Conservation (phyloP, 2,888 invertebrate species). For the Oscheius myriophilus region DNA sequence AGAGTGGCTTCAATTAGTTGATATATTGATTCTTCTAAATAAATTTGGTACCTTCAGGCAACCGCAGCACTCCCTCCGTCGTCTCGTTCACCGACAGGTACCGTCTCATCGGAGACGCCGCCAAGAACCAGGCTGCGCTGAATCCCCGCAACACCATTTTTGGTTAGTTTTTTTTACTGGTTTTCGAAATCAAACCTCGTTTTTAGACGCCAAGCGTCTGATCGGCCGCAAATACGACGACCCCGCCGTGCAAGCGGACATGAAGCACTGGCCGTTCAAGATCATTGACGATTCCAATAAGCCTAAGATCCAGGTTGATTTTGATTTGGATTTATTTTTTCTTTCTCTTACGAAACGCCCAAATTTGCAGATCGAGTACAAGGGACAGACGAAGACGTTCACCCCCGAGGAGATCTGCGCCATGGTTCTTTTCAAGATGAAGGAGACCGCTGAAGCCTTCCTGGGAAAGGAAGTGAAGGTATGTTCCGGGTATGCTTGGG, state of each 20-base stretch:
- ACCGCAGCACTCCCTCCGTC: constrained; percentile 74
- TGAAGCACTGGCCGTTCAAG: constrained; percentile 73
- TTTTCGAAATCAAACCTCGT: not conserved
- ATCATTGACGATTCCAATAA: constrained; percentile 43
- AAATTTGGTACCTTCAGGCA: constrained; percentile 67
- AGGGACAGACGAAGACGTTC: constrained; percentile 83
- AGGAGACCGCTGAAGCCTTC: constrained; percentile 73
- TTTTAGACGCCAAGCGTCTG: constrained; percentile 68
- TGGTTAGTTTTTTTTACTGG: constrained; percentile 62
- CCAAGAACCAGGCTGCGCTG: constrained; percentile 75
- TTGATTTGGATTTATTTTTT: too few relatives aligned
- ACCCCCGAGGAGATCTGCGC: constrained; percentile 70
- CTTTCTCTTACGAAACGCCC: too few relatives aligned
- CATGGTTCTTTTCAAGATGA: constrained; percentile 61
- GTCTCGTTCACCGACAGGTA: constrained; percentile 75
- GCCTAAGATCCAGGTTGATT: constrained; percentile 75
- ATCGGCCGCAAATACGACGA: constrained; percentile 74
- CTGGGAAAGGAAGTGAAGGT: constrained; percentile 82
- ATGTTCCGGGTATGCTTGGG: too few relatives aligned
- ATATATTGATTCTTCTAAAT: too few relatives aligned
- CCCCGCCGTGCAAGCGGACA: constrained; percentile 70
- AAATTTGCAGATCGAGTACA: too few relatives aligned
- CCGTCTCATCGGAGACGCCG: constrained; percentile 74
- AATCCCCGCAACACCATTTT: constrained; percentile 74
- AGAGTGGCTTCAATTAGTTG: too few relatives aligned